A percentile compares a stretch with the other conserved stretches of the same genome.
Conservation (phyloP, 2,113 vertebrate species). For the Oncorhynchus kisutch region DNA sequence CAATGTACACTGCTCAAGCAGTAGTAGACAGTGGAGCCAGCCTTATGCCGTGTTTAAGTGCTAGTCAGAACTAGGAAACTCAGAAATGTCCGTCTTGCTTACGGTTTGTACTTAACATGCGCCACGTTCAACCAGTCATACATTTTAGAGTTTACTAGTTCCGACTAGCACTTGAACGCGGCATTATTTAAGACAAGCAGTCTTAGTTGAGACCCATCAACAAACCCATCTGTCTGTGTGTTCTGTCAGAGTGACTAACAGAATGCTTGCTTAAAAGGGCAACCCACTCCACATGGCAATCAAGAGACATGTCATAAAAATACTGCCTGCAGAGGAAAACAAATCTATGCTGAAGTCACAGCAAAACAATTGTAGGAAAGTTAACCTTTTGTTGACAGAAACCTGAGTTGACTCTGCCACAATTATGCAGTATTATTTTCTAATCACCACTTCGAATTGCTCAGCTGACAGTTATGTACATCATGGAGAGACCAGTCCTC, state of each 20-base stretch:
- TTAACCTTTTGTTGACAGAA: no score
- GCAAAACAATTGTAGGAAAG: conserved; percentile 5
- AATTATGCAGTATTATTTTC: no score
- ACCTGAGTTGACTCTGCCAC: no score
- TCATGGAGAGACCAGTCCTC: no score
- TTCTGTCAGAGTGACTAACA: conserved; percentile 42
- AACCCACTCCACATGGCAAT: conserved; percentile 28
- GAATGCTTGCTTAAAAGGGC: conserved; percentile 38
- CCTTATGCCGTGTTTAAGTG: not conserved
- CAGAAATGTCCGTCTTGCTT: no score
- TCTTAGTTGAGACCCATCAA: no score
- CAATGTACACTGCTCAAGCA: not conserved
- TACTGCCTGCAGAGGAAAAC: conserved; percentile 12
- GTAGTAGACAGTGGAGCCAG: not conserved
- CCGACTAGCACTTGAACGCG: not conserved
- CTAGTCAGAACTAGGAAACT: no score
- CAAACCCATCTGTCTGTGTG: conserved; percentile 11
- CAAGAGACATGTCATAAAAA: conserved; percentile 25
- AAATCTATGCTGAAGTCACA: not conserved
- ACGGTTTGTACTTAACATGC: no score
- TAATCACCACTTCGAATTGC: no score
- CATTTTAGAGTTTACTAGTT: no score
- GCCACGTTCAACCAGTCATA: not conserved
- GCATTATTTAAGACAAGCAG: conserved; percentile 10
- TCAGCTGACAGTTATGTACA: no score